Base-by-base conservation (phyloP, 2,113 vertebrate species). In the Taxidea taxus region DNA sequence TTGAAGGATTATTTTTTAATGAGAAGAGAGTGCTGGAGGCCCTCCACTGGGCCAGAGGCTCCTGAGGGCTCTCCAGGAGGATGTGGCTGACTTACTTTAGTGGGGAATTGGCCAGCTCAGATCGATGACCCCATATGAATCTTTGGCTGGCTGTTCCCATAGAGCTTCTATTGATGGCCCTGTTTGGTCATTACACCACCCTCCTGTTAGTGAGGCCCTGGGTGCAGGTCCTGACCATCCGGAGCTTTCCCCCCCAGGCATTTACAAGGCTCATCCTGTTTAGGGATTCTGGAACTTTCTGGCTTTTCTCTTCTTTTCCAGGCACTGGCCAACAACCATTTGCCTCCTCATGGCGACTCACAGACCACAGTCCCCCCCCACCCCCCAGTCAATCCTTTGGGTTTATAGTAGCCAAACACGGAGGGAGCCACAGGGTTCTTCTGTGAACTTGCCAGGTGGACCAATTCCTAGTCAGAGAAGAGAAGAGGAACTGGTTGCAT, bases 1-100 rank as follows among this genome's bases (percentile, higher is more conserved):
- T 12, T 39, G 81, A 86, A 91, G 81, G 74, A 81, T 60, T 93
- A 74, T 81, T 78, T 47, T 90, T 97, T 92, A 91, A 95, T 58
- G 96, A 90, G 95, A 72, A 39, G 23, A 91, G 51, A 62, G 15
- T 29, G 8, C 42, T 68, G 20, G 8, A 11, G 64, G 11, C 66
- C 58, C 75, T 87, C 72, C 42, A 3, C 39, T 34, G 34, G 96
- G 72, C 56, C 49, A 42, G 31, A 44, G 60, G 7, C 51, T 23
- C 68, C n/a, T 27, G 0, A 29, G 75, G 64, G 42, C 83, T 39
- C 42, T 13, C 64, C 56, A 18, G 72, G 66, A 49, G 18, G 34
- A 27, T n/a, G 82, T 8, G 3, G 83, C 60, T 56, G 90, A 84
- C 54, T 75, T 56, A 81, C 77, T 87, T 78, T 31, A 64, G 80